These are phyloP conservation scores for Rhinoraja longicauda DNA, from an alignment of 2,797 vertebrate species.

Conservation along the genomic window DNA sequence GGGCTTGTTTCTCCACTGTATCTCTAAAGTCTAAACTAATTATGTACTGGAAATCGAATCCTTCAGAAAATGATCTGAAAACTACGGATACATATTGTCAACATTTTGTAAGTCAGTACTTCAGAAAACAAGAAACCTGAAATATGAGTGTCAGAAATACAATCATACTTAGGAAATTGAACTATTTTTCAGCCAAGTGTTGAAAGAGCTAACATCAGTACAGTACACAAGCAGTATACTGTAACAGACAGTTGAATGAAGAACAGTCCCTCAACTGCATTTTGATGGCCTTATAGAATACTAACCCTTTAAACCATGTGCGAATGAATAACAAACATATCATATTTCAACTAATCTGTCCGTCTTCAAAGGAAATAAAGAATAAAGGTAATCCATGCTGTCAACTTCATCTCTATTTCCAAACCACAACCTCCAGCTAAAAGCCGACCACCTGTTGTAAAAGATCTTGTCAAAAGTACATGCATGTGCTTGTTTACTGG, in stretches of 20 bases:
- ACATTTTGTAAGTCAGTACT: neutral
- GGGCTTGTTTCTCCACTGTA: too few species aligned
- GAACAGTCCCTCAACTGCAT: neutral
- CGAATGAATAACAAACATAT: neutral
- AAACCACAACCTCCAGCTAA: neutral
- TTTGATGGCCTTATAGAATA: neutral
- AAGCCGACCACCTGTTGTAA: neutral
- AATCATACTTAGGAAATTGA: neutral
- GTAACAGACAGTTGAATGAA: neutral
- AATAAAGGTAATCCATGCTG: neutral
- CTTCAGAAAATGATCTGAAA: neutral
- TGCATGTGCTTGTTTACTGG: neutral
- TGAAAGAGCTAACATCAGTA: neutral
- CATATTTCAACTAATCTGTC: neutral
- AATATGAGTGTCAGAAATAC: neutral
- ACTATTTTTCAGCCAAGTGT: neutral
- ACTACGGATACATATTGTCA: neutral
- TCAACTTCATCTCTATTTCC: neutral
- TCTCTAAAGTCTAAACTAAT: too few species aligned
- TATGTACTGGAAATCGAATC: neutral
- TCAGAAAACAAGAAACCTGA: neutral
- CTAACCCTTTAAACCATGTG: neutral
- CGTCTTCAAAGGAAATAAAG: neutral
- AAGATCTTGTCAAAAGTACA: neutral
- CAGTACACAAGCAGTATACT: neutral